Conservation (phyloP, 2,888 invertebrate genomes). For the Conus canariensis region DNA sequence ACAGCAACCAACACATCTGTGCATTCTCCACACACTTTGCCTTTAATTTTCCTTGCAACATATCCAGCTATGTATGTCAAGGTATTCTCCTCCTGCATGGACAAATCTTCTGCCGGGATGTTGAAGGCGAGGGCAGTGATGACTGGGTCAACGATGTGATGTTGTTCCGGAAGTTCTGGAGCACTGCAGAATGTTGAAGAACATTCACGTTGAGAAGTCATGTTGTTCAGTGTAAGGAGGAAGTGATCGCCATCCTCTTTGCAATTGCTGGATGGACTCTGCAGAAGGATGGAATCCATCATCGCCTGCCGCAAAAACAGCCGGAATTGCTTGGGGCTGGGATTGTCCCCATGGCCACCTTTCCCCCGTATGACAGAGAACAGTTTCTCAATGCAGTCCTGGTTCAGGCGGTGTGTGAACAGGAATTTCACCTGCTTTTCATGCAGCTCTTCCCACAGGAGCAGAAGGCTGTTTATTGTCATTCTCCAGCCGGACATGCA, state of each 20-base stretch:
- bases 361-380: constrained; percentile 12
- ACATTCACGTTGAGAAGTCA: too few species aligned
- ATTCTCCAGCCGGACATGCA: not conserved
- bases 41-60: too few species aligned
- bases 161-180: too few species aligned
- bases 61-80: too few species aligned
- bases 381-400: constrained; percentile 27
- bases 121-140: too few species aligned
- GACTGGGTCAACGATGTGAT: too few species aligned
- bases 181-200: too few species aligned
- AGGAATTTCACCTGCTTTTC: not conserved
- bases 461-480: not conserved
- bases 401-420: constrained; percentile 15
- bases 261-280: constrained; percentile 5
- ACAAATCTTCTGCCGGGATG: too few species aligned
- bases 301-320: constrained; percentile 9
- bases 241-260: not conserved
- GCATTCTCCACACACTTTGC: too few species aligned
- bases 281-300: constrained; percentile 27
- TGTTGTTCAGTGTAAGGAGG: not conserved
- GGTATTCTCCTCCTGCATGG: too few species aligned
- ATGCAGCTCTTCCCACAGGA: constrained; percentile 27
- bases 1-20: too few species aligned
- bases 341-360: too few species aligned
- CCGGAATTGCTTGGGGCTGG: not conserved